Evolutionary conservation across 2,797 vertebrate genomes (phyloP), one percentile per base, ranked within the genome.

Genomic region (Schizopygopsis pylzovi): DNA sequence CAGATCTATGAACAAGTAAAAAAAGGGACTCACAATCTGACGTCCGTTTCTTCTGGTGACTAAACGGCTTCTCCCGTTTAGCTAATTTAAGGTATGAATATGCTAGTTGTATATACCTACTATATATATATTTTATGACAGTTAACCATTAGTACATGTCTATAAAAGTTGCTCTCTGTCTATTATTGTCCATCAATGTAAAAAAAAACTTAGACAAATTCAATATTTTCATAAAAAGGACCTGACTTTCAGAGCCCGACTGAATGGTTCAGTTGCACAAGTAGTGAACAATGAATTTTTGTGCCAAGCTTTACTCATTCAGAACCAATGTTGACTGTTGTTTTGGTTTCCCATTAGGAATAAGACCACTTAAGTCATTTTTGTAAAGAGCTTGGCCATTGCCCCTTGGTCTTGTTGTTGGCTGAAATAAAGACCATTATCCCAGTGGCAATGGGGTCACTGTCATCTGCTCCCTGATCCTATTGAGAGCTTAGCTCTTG

Each of bases 401-500:
- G 77, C 20, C 28, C 52, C 59, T 65, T 49, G 72, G 1, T 72
- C 49, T 33, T 83, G 71, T 76, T 79, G 47, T 80, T 76, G 33
- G 37, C 22, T 67, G 3, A 5, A 81, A 84, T 59, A 52, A 78
- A 88, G n/a, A 78, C 54, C 22, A 52, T 77, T 81, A 71, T 41
- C 37, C 56, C 33, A 18, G 49, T 43, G 41, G 41, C 73, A 84
- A 78, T 68, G 16, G 37, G 65, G 59, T 56, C 54, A 84, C 20
- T 79, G 68, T 84, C 68, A 41, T 71, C 81, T 79, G 75, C 33
- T 49, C 11, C 13, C 63, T 81, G 68, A 86, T 85, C 79, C 70
- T 86, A 82, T 78, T 78, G 80, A 82, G 79, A 59, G 72, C 63
- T 88, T 83, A 86, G 68, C 70, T 73, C 73, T 68, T 25, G 76